Percentiles rank a stretch among this genome's conserved stretches.
phyloP scores from a whole-genome alignment of 2,888 invertebrate species.

The Heliconius ismenius region DNA sequence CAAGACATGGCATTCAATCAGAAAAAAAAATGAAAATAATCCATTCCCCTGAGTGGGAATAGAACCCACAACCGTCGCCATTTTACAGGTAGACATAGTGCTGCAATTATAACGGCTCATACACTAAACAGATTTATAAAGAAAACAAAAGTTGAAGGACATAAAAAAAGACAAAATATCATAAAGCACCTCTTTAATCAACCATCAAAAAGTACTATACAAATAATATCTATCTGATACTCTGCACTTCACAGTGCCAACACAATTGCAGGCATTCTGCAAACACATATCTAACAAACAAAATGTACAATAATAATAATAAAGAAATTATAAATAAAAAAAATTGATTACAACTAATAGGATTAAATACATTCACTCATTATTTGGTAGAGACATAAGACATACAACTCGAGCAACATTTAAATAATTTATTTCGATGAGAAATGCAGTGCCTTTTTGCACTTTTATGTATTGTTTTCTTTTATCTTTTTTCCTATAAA shows the following conservation, averaged over 20 bases:
- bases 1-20: too few species aligned
- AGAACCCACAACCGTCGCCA: too few species aligned
- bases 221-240: constrained; percentile 71
- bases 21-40: too few species aligned
- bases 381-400: constrained; percentile 51
- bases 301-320: constrained; percentile 58
- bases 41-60: too few species aligned
- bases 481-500: neutral
- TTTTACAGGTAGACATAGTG: too few species aligned
- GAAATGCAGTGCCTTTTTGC: constrained; percentile 37
- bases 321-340: constrained; percentile 60
- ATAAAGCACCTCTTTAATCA: constrained; percentile 79
- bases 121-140: too few species aligned
- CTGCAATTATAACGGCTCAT: too few species aligned
- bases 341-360: constrained; percentile 70
- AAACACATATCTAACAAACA: constrained; percentile 56
- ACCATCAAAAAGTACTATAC: constrained; percentile 75
- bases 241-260: constrained; percentile 68
- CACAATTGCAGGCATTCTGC: constrained; percentile 59
- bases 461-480: constrained; percentile 49
- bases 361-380: constrained; percentile 78
- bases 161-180: constrained; percentile 50
- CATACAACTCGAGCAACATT: constrained; percentile 62
- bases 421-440: constrained; percentile 48
- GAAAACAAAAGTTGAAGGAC: too few species aligned